These are phyloP conservation scores for Frankliniella fusca DNA, from an alignment of 2,888 invertebrate species.

Conservation along the genomic window DNA sequence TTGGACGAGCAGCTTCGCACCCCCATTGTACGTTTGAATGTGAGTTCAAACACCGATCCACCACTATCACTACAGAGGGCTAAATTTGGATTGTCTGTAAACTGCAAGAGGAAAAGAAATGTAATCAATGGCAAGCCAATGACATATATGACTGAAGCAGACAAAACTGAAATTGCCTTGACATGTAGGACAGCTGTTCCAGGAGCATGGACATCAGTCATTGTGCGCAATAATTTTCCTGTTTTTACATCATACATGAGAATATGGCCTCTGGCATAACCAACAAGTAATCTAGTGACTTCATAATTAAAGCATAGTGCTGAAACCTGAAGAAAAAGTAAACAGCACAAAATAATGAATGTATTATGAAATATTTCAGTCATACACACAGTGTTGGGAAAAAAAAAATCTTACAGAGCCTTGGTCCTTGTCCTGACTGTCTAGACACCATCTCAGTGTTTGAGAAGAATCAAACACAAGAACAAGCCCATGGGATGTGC, in stretches of 20 bases:
- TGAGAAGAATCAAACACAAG: conserved; percentile 83
- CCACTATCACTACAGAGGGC: conserved; percentile 86
- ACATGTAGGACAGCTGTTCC: conserved; percentile 76
- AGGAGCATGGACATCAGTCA: conserved; percentile 77
- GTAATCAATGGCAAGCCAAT: conserved; percentile 8
- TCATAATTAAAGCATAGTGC: conserved; percentile 79
- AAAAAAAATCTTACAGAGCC: conserved; percentile 68
- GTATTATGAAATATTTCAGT: background rate
- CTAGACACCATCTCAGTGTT: conserved; percentile 82
- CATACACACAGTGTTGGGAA: background rate
- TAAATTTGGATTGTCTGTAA: conserved; percentile 66
- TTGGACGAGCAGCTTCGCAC: conserved; percentile 84
- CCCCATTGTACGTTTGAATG: conserved; percentile 82
- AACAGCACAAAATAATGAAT: background rate
- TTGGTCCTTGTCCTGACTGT: conserved; percentile 61
- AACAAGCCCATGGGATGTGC: conserved; percentile 89
- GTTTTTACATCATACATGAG: conserved; percentile 80
- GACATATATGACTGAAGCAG: conserved; percentile 27
- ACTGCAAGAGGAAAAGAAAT: conserved; percentile 47
- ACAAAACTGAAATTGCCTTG: conserved; percentile 48
- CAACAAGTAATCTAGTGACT: conserved; percentile 77
- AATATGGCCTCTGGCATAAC: conserved; percentile 74
- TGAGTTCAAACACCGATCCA: conserved; percentile 92
- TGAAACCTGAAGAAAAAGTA: conserved; percentile 41
- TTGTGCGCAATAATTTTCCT: conserved; percentile 69